Conservation (phyloP, 2,888 invertebrate genomes). For the Heliconius charithonia region DNA sequence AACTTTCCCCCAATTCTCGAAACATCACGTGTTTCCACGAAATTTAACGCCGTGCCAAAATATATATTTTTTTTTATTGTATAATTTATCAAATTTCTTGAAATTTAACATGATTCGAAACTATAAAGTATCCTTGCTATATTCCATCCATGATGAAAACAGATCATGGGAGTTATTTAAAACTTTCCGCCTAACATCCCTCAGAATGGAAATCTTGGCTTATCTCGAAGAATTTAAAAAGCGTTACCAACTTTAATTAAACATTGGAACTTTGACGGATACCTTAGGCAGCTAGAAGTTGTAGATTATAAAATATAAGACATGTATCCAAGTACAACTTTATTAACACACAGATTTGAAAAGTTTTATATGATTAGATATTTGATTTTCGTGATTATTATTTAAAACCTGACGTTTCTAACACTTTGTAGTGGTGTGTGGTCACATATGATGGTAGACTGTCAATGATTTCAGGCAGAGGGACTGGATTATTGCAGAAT, state of each 20-base stretch:
- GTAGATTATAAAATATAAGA: constrained; percentile 24
- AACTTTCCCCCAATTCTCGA: no score
- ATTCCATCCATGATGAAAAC: constrained; percentile 30
- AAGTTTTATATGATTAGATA: neutral
- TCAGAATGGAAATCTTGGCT: constrained; percentile 40
- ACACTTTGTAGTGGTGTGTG: neutral
- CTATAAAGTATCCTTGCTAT: neutral
- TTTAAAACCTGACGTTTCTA: no score
- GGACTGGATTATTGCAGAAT: no score
- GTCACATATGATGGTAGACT: no score
- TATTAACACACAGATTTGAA: neutral
- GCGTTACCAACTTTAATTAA: constrained; percentile 49
- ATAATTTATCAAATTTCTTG: neutral
- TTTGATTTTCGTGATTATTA: no score
- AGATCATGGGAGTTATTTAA: constrained; percentile 38
- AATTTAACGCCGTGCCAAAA: neutral
- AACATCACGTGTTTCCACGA: neutral
- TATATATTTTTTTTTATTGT: neutral
- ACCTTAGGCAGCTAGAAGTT: constrained; percentile 26
- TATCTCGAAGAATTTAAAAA: constrained; percentile 46
- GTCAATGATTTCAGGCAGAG: no score
- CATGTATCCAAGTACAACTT: constrained; percentile 8
- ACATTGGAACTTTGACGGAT: constrained; percentile 45
- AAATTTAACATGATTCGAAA: neutral
- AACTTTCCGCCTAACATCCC: constrained; percentile 37